These are phyloP conservation scores for Diglossa brunneiventris DNA, from an alignment of 2,113 vertebrate species.

Conservation along the genomic window DNA sequence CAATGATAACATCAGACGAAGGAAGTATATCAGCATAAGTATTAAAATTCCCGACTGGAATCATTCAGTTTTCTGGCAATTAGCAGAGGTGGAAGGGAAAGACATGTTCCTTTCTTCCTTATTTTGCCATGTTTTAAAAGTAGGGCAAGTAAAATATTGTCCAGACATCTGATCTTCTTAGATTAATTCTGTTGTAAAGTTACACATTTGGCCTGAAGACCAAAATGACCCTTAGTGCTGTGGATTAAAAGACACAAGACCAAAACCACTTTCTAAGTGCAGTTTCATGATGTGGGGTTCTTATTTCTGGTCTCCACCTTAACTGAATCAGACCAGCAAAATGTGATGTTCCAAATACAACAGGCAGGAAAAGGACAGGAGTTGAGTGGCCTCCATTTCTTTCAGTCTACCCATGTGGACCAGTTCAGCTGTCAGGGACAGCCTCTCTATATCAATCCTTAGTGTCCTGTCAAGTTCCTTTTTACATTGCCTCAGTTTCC, in stretches of 20 bases:
- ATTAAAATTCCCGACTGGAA: background rate
- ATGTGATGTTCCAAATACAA: background rate
- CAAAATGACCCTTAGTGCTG: background rate
- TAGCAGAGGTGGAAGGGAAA: background rate
- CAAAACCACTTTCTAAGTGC: background rate
- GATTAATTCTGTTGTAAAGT: background rate
- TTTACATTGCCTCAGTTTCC: background rate
- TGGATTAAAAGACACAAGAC: background rate
- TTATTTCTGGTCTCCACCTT: background rate
- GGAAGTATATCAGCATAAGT: background rate
- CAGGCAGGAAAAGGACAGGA: background rate
- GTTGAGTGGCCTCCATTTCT: background rate
- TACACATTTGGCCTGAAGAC: background rate
- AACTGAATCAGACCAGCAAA: background rate
- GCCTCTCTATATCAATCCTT: background rate
- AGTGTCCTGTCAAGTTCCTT: background rate
- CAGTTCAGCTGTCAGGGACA: background rate
- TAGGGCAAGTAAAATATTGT: background rate
- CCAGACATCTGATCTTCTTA: background rate
- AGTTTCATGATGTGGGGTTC: background rate
- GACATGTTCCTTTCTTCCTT: background rate
- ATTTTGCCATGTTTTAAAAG: background rate
- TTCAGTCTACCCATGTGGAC: background rate
- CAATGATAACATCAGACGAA: background rate
- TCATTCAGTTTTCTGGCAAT: background rate